These are phyloP conservation scores for Anabas testudineus DNA, from an alignment of 2,797 vertebrate species.

Conservation along the genomic window DNA sequence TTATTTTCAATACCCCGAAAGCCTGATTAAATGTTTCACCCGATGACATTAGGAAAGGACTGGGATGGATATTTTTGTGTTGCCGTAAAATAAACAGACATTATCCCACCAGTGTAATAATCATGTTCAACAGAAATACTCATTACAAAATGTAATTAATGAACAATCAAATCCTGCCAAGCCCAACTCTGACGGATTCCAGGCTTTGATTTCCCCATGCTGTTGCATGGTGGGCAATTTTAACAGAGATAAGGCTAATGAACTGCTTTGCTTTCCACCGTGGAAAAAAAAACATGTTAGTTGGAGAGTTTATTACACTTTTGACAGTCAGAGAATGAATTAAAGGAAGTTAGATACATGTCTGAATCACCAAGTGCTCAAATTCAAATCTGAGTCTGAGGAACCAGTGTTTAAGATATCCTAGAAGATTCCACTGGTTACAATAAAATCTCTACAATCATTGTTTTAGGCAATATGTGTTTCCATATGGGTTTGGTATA, in stretches of 20 bases:
- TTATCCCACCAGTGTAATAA: constrained; percentile 76
- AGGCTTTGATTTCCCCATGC: constrained; percentile 69
- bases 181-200: constrained; percentile 66
- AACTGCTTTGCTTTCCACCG: constrained; percentile 55
- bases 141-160: constrained; percentile 81
- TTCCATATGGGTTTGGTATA: background rate
- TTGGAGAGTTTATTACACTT: constrained; percentile 54
- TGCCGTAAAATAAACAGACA: constrained; percentile 74
- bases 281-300: constrained; percentile 31
- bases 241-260: constrained; percentile 76
- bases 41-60: constrained; percentile 56
- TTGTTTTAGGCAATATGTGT: background rate
- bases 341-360: constrained; percentile 15
- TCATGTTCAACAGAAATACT: constrained; percentile 78
- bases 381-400: background rate
- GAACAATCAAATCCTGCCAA: constrained; percentile 78
- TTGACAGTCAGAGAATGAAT: constrained; percentile 29
- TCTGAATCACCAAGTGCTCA: constrained; percentile 19
- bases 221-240: constrained; percentile 71
- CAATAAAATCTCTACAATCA: background rate
- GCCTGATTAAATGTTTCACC: constrained; percentile 65
- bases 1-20: constrained; percentile 60
- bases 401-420: background rate
- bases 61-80: constrained; percentile 53
- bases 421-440: background rate